These are phyloP conservation scores for Anguilla obscura DNA, from an alignment of 2,797 vertebrate genomes.

Conservation along the genomic window DNA sequence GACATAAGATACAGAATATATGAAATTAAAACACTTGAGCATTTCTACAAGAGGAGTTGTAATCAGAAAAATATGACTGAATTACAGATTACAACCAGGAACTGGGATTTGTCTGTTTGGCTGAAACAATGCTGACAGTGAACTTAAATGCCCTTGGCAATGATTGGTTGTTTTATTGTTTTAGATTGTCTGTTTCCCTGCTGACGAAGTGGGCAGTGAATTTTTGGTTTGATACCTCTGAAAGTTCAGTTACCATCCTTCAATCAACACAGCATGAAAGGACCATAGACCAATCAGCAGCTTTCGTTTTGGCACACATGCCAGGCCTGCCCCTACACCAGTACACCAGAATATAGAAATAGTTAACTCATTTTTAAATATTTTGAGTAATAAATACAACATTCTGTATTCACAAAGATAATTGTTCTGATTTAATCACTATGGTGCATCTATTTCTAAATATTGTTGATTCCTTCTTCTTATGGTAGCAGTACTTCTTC, in stretches of 20 bases:
- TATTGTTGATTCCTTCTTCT: too few species aligned
- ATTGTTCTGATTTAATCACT: not conserved
- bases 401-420: not conserved
- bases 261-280: not conserved
- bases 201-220: not conserved
- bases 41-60: too few species aligned
- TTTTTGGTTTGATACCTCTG: not conserved
- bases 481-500: too few species aligned
- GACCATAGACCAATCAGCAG: not conserved
- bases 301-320: not conserved
- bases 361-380: not conserved
- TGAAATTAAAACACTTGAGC: not conserved
- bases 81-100: not conserved
- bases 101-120: not conserved
- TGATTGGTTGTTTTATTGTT: slow-evolving; percentile 4
- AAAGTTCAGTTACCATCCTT: not conserved
- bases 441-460: too few species aligned
- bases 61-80: not conserved
- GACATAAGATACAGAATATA: not conserved
- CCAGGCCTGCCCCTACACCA: not conserved
- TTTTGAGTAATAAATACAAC: not conserved
- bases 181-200: not conserved
- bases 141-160: not conserved
- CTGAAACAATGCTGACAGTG: not conserved
- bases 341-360: not conserved